A percentile compares a stretch with the other conserved stretches of the same genome.
Conservation (phyloP, 2,888 invertebrate genomes). For the Psococerastis gibbosa region DNA sequence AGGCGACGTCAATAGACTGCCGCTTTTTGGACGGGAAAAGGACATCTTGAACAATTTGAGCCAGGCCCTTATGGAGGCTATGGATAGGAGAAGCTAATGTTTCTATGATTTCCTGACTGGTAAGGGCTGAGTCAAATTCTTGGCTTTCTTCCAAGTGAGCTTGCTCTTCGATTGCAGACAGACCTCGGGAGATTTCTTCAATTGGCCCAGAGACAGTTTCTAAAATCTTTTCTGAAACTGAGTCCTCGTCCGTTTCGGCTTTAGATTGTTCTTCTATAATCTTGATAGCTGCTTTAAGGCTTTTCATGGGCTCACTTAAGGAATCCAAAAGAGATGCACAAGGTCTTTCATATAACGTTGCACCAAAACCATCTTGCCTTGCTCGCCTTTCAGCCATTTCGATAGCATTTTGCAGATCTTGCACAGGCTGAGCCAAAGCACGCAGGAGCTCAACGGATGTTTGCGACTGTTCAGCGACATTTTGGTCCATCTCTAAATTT, state of each 20-base stretch:
- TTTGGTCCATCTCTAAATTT: slow-evolving; percentile 10
- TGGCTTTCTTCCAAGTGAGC: slow-evolving; percentile 14
- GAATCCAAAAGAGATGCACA: slow-evolving; percentile 12
- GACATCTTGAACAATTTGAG: slow-evolving; percentile 12
- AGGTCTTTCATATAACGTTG: slow-evolving; percentile 12
- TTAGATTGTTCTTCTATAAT: slow-evolving; percentile 11
- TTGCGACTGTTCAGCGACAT: slow-evolving; percentile 1
- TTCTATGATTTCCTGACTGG: slow-evolving; percentile 15
- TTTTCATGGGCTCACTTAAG: slow-evolving; percentile 14
- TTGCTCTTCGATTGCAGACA: slow-evolving; percentile 4
- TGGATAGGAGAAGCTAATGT: slow-evolving; percentile 1
- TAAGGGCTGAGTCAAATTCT: slow-evolving; percentile 18
- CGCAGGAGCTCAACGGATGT: slow-evolving; percentile 10
- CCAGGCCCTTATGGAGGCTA: slow-evolving; percentile 9
- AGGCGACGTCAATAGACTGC: neutral
- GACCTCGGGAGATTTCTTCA: slow-evolving; percentile 12
- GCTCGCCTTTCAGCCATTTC: slow-evolving; percentile 33
- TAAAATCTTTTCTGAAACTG: slow-evolving; percentile 8
- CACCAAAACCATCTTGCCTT: slow-evolving; percentile 29
- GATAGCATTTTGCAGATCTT: slow-evolving; percentile 30
- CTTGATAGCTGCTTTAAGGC: slow-evolving; percentile 14
- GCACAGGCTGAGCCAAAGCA: slow-evolving; percentile 25
- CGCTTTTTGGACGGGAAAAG: neutral
- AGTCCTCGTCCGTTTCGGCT: neutral
- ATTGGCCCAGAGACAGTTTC: slow-evolving; percentile 3